Evolutionary conservation across 2,113 vertebrate genomes (phyloP).

Genomic region (Hucho hucho): DNA sequence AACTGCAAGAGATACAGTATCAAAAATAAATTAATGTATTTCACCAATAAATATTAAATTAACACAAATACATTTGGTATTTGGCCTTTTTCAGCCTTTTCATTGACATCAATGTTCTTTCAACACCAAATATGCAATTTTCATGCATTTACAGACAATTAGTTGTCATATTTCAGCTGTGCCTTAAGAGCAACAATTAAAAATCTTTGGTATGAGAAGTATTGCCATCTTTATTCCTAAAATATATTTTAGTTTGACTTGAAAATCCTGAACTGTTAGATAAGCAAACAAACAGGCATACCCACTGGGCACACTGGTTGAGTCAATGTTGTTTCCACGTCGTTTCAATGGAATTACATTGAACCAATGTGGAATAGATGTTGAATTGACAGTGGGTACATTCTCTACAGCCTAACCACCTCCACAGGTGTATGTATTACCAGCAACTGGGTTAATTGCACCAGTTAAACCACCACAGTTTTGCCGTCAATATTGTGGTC

Average conservation of each 20-base stretch:
- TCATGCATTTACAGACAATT: neutral
- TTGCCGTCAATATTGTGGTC: neutral
- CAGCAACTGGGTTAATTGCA: neutral
- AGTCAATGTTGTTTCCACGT: no score
- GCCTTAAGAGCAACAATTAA: neutral
- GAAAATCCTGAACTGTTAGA: slow-evolving; percentile 3
- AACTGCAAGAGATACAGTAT: slow-evolving; percentile 43
- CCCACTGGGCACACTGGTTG: no score
- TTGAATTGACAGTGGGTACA: no score
- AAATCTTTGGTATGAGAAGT: slow-evolving; percentile 43
- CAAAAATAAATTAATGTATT: slow-evolving; percentile 50
- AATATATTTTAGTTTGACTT: neutral
- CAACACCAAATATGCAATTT: neutral
- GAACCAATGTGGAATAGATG: no score
- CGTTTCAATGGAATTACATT: no score
- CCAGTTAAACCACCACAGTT: neutral
- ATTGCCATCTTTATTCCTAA: neutral
- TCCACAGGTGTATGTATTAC: neutral
- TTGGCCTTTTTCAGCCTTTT: neutral
- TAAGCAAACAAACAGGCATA: neutral
- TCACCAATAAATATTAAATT: slow-evolving; percentile 40
- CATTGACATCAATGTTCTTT: neutral
- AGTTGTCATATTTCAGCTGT: neutral
- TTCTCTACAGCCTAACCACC: neutral
- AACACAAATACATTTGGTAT: neutral